Conservation (phyloP, 2,797 vertebrate species). For the Melanotaenia nigrans region DNA sequence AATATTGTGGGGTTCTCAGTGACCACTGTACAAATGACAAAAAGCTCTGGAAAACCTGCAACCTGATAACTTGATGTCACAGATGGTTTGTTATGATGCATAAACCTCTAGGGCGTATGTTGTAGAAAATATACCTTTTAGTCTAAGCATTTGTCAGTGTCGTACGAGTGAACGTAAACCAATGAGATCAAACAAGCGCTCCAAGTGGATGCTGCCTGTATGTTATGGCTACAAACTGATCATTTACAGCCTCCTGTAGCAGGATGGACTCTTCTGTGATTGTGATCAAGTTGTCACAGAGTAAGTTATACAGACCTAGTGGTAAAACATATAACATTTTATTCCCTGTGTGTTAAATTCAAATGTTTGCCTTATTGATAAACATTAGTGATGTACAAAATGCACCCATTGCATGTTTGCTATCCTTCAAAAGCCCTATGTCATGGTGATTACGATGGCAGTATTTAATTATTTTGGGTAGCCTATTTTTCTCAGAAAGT, state of each 20-base stretch:
- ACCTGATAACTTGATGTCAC: not conserved
- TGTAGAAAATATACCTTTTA: not conserved
- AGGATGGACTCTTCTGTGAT: not conserved
- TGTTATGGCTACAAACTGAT: not conserved
- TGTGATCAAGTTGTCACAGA: not conserved
- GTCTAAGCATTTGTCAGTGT: not conserved
- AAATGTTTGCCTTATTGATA: not conserved
- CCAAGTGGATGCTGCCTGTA: not conserved
- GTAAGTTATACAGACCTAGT: not conserved
- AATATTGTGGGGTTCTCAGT: no score
- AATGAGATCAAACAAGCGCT: not conserved
- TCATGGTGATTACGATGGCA: not conserved
- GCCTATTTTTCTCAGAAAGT: not conserved
- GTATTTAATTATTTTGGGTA: not conserved
- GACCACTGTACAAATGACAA: not conserved
- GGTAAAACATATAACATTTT: not conserved
- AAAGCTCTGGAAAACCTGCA: not conserved
- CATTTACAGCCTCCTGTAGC: not conserved
- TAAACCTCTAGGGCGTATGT: not conserved
- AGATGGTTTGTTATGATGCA: not conserved
- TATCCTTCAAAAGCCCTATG: not conserved
- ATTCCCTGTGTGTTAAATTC: not conserved
- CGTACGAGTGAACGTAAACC: not conserved
- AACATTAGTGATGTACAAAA: not conserved
- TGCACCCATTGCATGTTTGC: no score